Evolutionary conservation across 2,113 vertebrate species (phyloP), one percentile per base, ranked within the genome.

Genomic region (Otus sunia): DNA sequence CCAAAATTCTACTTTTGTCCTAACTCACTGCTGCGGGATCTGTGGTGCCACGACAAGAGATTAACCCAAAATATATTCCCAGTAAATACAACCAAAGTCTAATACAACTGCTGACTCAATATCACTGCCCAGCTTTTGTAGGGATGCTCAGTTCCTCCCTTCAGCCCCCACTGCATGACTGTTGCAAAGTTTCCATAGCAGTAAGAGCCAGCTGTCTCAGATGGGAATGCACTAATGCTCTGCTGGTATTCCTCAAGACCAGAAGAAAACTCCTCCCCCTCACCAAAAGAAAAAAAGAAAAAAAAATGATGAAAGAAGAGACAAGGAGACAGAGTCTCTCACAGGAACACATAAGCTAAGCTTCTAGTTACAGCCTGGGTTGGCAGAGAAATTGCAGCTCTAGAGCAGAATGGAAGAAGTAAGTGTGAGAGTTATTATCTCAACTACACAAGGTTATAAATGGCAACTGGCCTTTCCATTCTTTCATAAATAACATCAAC

Each of bases 251-350:
- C 41, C 34, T 50, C 39, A 73, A 52, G 25, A 41, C 11, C 8
- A 55, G 59, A 3, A 36, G 64, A 47, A 58, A 8, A 0, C 2
- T 22, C 18, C 10, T 21, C 2, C 7, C 2, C 0, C 14, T 32
- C 47, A 75, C 1, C 7, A 32, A 18, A 52, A 20, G 50, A 30
- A 26, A 5, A 20, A 2, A 3, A 32, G 2, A 14, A 26, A 30
- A 25, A 34, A 19, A 2, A 22, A 20, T 8, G 14, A 63, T 17
- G 17, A 45, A 20, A 30, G 3, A 12, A 30, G 20, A 63, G 15
- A n/a, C 25, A 25, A 32, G 5, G 32, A 43, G 9, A 29, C 5
- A 32, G 13, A 21, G 2, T 78, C 2, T 78, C 19, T 37, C 5
- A 5, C 0, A 29, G n/a, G 37, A 62, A 8, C 29, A 45, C 20